These are phyloP conservation scores for Eulemur macaco DNA, from an alignment of 2,113 vertebrate genomes.

Conservation along the genomic window DNA sequence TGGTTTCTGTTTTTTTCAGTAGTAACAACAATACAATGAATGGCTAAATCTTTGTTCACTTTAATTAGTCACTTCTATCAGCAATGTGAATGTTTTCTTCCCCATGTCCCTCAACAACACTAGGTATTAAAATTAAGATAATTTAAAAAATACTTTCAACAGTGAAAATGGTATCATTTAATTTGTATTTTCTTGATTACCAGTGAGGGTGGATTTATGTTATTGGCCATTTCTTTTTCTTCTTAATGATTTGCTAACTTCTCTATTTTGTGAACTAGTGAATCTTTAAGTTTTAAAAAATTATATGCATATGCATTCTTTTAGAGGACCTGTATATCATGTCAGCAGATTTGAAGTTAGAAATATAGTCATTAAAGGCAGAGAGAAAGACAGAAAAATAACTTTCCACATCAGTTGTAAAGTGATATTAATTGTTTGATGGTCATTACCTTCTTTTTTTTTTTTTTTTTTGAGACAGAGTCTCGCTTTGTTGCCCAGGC, in stretches of 20 bases:
- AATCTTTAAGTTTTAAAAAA: background rate
- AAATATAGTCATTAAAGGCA: constrained; percentile 2
- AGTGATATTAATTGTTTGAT: constrained; percentile 1
- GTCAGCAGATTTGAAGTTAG: constrained; percentile 26
- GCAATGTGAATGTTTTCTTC: background rate
- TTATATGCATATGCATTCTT: background rate
- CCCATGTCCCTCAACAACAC: background rate
- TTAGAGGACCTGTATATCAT: background rate
- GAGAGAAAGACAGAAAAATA: constrained; percentile 13
- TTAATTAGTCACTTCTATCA: background rate
- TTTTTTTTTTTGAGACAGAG: too few species aligned
- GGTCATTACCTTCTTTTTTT: background rate
- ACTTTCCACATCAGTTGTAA: background rate
- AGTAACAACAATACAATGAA: constrained; percentile 15
- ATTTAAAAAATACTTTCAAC: background rate
- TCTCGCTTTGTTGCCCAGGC: too few species aligned
- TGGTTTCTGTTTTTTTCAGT: constrained; percentile 16
- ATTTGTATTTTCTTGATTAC: constrained; percentile 42
- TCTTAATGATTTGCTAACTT: constrained; percentile 31
- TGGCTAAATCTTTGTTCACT: background rate
- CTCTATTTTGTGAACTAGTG: constrained; percentile 22
- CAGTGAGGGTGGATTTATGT: background rate
- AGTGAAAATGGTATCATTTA: constrained; percentile 42
- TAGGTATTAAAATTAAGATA: constrained; percentile 27
- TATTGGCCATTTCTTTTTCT: constrained; percentile 19